phyloP scores from a whole-genome alignment of 2,113 vertebrate genomes.

The Vidua macroura region DNA sequence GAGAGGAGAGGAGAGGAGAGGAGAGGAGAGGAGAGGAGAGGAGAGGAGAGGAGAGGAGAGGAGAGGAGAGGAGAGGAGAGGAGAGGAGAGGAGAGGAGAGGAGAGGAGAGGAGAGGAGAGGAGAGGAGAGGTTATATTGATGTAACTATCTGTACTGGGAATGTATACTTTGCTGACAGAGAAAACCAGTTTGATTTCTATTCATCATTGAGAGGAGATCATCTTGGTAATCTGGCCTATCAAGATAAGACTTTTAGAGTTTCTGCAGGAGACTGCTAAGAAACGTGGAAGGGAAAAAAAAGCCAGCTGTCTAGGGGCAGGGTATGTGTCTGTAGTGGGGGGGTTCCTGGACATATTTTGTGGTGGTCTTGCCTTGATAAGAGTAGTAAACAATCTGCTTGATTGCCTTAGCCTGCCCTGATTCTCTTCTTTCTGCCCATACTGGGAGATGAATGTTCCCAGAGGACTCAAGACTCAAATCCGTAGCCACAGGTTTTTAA shows the following conservation, averaged over 20 bases:
- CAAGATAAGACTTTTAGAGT: slow-evolving; percentile 87
- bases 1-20: no score
- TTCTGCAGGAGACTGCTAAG: slow-evolving; percentile 88
- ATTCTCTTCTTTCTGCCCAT: background rate
- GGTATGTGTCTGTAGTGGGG: accelerated
- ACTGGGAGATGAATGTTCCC: background rate
- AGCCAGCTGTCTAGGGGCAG: background rate
- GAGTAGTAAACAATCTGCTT: background rate
- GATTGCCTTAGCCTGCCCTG: background rate
- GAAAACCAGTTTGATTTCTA: slow-evolving; percentile 74
- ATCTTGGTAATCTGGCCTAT: slow-evolving; percentile 76
- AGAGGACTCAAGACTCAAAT: background rate
- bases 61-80: no score
- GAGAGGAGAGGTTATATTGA: no score
- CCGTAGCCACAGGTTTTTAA: background rate
- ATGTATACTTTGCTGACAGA: slow-evolving; percentile 60
- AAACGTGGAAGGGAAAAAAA: background rate
- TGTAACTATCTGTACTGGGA: slow-evolving; percentile 61
- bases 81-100: no score
- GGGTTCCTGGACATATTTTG: background rate
- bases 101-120: background rate
- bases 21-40: no score
- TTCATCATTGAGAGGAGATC: slow-evolving; percentile 79
- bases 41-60: no score
- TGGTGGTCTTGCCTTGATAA: background rate